These are phyloP conservation scores for Cotesia chilonis DNA, from an alignment of 1,140 invertebrate species.

Conservation along the genomic window DNA sequence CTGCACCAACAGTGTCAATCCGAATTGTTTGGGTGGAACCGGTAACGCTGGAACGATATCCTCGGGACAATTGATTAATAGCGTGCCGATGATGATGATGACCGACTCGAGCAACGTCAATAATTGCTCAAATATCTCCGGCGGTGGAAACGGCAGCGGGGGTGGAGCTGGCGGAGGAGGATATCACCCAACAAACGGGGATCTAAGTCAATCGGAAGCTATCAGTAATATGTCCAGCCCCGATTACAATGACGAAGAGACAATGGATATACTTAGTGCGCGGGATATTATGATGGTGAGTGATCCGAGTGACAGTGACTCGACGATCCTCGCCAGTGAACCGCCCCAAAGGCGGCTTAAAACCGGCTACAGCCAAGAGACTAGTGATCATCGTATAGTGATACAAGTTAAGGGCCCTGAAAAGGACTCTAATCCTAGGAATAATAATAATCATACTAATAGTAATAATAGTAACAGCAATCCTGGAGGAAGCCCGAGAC, in stretches of 20 bases:
- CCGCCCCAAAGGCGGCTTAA: slow-evolving; percentile 74
- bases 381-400: slow-evolving; percentile 79
- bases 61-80: no score
- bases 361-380: slow-evolving; percentile 58
- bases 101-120: slow-evolving; percentile 28
- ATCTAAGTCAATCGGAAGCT: slow-evolving; percentile 80
- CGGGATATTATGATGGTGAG: slow-evolving; percentile 84
- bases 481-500: slow-evolving; percentile 47
- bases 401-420: slow-evolving; percentile 83
- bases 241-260: slow-evolving; percentile 82
- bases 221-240: slow-evolving; percentile 88
- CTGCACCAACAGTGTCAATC: slow-evolving; percentile 43
- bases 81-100: not conserved
- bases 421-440: slow-evolving; percentile 63
- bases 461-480: no score
- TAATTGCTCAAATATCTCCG: slow-evolving; percentile 45
- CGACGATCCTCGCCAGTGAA: slow-evolving; percentile 79
- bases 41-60: no score
- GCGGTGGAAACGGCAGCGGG: slow-evolving; percentile 32
- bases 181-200: slow-evolving; percentile 65
- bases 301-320: slow-evolving; percentile 86
- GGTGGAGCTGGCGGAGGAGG: slow-evolving; percentile 35
- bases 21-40: no score
- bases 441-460: slow-evolving; percentile 30
- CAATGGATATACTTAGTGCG: slow-evolving; percentile 72